Percentiles rank a stretch among this genome's conserved stretches.
These are phyloP conservation scores for Syngnathus typhle DNA, from an alignment of 2,113 vertebrate genomes.

Conservation along the genomic window DNA sequence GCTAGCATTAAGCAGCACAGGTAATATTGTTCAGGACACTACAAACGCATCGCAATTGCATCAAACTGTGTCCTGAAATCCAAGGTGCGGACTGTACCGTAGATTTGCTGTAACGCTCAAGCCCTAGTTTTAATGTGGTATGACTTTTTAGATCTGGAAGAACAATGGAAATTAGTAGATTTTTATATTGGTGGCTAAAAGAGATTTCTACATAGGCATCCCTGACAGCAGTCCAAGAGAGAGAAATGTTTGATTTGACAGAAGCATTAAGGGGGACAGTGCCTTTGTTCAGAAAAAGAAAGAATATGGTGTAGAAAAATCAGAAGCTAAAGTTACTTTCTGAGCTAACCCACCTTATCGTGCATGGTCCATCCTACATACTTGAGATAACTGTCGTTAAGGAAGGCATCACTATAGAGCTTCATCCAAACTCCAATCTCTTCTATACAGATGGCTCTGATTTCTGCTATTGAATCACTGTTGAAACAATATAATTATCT, in stretches of 20 bases:
- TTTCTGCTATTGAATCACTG: conserved; percentile 98
- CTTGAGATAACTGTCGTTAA: conserved; percentile 99
- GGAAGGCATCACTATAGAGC: conserved; percentile 98
- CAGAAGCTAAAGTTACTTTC: background rate
- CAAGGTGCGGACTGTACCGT: background rate
- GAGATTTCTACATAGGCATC: background rate
- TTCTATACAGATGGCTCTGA: conserved; percentile 96
- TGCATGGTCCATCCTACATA: conserved; percentile 99
- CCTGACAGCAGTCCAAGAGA: background rate
- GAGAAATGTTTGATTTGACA: background rate
- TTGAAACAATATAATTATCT: background rate
- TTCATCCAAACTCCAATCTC: conserved; percentile 99
- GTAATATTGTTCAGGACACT: too few relatives aligned
- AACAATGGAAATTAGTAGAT: background rate
- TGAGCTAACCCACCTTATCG: conserved; percentile 82
- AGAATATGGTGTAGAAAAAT: background rate
- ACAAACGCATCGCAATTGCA: background rate
- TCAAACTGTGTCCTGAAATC: background rate
- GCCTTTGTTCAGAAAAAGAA: background rate
- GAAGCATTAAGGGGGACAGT: background rate
- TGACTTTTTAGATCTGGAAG: background rate
- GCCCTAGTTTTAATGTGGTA: too few relatives aligned
- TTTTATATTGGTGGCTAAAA: background rate
- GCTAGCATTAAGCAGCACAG: too few relatives aligned
- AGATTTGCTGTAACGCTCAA: too few relatives aligned